Conservation (phyloP, 2,888 invertebrate species). For the Rhagonycha lutea region DNA sequence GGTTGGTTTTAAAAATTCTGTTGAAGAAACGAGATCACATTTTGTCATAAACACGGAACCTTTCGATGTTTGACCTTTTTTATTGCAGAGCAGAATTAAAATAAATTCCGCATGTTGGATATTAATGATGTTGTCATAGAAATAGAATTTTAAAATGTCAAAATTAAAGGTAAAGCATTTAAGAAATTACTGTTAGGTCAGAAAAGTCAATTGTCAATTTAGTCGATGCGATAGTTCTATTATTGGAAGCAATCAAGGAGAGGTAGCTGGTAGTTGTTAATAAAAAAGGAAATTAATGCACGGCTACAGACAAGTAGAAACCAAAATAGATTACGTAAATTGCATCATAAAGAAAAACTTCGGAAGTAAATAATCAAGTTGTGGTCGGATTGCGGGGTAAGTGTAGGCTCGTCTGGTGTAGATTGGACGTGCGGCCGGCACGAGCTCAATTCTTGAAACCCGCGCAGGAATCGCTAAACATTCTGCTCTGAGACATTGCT, state of each 20-base stretch:
- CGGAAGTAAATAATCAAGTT: conserved; percentile 29
- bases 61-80: not conserved
- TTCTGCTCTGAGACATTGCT: conserved; percentile 29
- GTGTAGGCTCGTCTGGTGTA: conserved; percentile 30
- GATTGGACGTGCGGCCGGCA: conserved; percentile 33
- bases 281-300: not conserved
- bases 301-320: conserved; percentile 5
- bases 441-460: conserved; percentile 29
- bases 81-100: not conserved
- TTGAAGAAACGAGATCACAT: too few species aligned
- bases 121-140: not conserved
- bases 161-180: not conserved
- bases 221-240: not conserved
- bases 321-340: conserved; percentile 18
- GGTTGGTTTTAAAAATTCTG: not conserved
- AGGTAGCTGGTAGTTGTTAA: not conserved
- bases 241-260: not conserved
- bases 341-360: conserved; percentile 28
- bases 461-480: conserved; percentile 27
- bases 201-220: not conserved
- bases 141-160: not conserved
- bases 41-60: not conserved
- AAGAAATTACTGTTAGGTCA: not conserved
- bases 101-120: not conserved
- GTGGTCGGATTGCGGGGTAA: conserved; percentile 30